phyloP scores from a whole-genome alignment of 2,797 vertebrate genomes.

The Fistularia tabacaria region DNA sequence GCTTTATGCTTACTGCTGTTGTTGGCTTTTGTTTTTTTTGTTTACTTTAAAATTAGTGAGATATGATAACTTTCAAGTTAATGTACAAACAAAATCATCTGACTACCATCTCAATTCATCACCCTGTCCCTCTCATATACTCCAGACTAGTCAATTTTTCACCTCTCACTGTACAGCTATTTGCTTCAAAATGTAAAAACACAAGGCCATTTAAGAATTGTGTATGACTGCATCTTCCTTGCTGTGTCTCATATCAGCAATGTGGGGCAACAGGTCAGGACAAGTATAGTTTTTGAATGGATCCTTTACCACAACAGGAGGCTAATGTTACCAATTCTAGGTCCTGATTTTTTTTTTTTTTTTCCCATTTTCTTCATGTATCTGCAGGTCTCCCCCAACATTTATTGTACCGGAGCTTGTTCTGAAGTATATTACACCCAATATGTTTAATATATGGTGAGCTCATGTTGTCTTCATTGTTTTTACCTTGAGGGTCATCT shows the following conservation, averaged over 20 bases:
- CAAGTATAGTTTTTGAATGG: conserved; percentile 29
- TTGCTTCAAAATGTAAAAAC: conserved; percentile 11
- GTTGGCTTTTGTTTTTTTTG: too few species aligned
- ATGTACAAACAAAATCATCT: too few species aligned
- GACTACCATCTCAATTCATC: conserved; percentile 28
- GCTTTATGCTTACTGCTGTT: too few species aligned
- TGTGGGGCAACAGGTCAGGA: conserved; percentile 27
- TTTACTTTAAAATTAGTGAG: too few species aligned
- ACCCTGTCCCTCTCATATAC: conserved; percentile 3
- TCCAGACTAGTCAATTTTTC: conserved; percentile 35
- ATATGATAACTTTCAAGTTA: not conserved
- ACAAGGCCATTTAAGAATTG: conserved; percentile 24
- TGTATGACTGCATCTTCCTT: conserved; percentile 29
- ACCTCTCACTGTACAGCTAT: conserved; percentile 28
- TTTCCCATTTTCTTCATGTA: not conserved
- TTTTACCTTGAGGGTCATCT: conserved; percentile 96
- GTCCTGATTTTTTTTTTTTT: not conserved
- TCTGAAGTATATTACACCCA: not conserved
- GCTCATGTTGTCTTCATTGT: not conserved
- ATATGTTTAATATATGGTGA: too few species aligned
- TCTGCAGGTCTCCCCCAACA: not conserved
- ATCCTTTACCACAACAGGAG: conserved; percentile 39
- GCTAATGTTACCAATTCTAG: conserved; percentile 55
- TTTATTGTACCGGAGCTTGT: too few species aligned
- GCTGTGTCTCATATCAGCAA: conserved; percentile 26